Conservation (phyloP, 2,797 vertebrate genomes). For the Neoniphon sammara region DNA sequence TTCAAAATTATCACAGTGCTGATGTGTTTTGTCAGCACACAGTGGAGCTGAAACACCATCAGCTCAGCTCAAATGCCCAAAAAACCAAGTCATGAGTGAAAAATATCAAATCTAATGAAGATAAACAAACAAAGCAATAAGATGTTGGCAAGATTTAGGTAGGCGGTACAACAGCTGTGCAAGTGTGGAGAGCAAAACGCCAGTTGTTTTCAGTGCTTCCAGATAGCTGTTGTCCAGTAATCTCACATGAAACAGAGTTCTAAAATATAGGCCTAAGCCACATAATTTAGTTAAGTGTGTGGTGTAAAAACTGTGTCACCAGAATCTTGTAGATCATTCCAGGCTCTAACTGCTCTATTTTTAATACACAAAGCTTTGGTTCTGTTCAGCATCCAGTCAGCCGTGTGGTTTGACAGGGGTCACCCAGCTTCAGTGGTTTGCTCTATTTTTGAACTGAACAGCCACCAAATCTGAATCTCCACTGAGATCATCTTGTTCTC, state of each 20-base stretch:
- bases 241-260: no score
- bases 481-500: not conserved
- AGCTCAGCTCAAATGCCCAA: no score
- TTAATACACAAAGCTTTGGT: not conserved
- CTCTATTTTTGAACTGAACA: conserved; percentile 49
- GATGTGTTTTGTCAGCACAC: no score
- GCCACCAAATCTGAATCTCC: not conserved
- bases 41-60: no score
- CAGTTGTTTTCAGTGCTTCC: not conserved
- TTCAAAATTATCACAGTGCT: no score
- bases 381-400: not conserved
- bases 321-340: no score
- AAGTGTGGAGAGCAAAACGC: no score
- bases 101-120: no score
- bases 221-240: not conserved
- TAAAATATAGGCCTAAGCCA: no score
- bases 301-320: no score
- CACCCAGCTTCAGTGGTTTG: not conserved
- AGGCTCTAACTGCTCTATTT: not conserved
- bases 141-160: not conserved
- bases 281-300: no score
- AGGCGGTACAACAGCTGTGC: not conserved
- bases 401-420: not conserved
- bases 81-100: no score
- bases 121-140: not conserved